A percentile compares a stretch with the other conserved stretches of the same genome.
These are phyloP conservation scores for Todiramphus saurophagus DNA, from an alignment of 2,113 vertebrate species.

Conservation along the genomic window DNA sequence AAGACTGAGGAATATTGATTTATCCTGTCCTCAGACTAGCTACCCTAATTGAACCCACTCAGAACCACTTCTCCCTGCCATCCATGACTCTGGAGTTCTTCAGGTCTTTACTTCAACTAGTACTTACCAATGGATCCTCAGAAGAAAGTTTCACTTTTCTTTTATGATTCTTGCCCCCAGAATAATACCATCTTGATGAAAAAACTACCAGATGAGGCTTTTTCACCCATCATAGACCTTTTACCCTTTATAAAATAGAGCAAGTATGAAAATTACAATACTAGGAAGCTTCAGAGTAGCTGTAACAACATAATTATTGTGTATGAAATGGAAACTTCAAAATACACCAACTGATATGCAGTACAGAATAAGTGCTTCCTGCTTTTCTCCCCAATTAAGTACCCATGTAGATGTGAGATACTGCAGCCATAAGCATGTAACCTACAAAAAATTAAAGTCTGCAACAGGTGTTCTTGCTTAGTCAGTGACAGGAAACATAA, in stretches of 20 bases:
- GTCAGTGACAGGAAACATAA: not conserved
- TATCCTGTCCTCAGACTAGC: not conserved
- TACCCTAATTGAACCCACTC: not conserved
- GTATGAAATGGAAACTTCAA: not conserved
- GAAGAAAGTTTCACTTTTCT: not conserved
- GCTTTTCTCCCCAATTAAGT: not conserved
- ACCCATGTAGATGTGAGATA: not conserved
- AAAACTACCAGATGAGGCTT: accelerated
- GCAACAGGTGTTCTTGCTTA: not conserved
- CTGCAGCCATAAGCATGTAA: not conserved
- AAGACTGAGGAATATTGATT: not conserved
- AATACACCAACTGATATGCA: not conserved
- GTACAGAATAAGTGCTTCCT: not conserved
- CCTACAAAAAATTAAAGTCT: not conserved
- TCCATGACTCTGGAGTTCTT: not conserved
- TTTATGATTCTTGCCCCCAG: not conserved
- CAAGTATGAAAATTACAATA: not conserved
- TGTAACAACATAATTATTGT: not conserved
- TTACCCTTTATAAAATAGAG: not conserved
- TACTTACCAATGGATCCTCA: not conserved
- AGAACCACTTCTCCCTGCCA: not conserved
- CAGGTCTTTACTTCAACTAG: not conserved
- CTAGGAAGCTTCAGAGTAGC: not conserved
- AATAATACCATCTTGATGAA: not conserved
- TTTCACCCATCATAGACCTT: not conserved